Base-by-base conservation (phyloP, 1,140 invertebrate species). In the Megathymus violae region DNA sequence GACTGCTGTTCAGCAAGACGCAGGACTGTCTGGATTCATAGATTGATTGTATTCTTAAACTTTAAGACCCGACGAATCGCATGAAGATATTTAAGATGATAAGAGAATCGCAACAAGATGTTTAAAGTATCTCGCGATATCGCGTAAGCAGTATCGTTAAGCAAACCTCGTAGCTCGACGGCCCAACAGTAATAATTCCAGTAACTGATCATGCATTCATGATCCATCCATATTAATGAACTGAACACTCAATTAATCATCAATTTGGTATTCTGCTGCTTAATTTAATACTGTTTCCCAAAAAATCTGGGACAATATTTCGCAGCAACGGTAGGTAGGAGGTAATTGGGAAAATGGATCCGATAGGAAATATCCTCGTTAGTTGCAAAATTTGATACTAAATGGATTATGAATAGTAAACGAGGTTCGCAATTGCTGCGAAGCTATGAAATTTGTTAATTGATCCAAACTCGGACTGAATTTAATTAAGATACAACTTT, bases 121-220 rank as follows among this genome's bases (percentile, higher is more conserved):
- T n/a, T n/a, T n/a, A n/a, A n/a, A n/a, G n/a, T n/a, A n/a, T n/a
- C n/a, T n/a, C n/a, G n/a, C n/a, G n/a, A n/a, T n/a, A n/a, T n/a
- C n/a, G n/a, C n/a, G n/a, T n/a, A n/a, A n/a, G n/a, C n/a, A n/a
- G n/a, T n/a, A n/a, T n/a, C n/a, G n/a, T n/a, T n/a, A n/a, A n/a
- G n/a, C n/a, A n/a, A n/a, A n/a, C n/a, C n/a, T n/a, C n/a, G n/a
- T n/a, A n/a, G n/a, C n/a, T n/a, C n/a, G n/a, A n/a, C n/a, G n/a
- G n/a, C n/a, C n/a, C n/a, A n/a, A n/a, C n/a, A n/a, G n/a, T n/a
- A n/a, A n/a, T n/a, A n/a, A n/a, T n/a, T n/a, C n/a, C 38, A 25
- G 22, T 62, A 15, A 51, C 58, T 67, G 43, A n/a, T 36, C 34
- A 36, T 11, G 4, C 34, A 36, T 36, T 36, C n/a, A 36, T 36